Base-by-base conservation (phyloP, 35 echinoderm and acorn worm genomes). In the Ophioderma brevispina region DNA sequence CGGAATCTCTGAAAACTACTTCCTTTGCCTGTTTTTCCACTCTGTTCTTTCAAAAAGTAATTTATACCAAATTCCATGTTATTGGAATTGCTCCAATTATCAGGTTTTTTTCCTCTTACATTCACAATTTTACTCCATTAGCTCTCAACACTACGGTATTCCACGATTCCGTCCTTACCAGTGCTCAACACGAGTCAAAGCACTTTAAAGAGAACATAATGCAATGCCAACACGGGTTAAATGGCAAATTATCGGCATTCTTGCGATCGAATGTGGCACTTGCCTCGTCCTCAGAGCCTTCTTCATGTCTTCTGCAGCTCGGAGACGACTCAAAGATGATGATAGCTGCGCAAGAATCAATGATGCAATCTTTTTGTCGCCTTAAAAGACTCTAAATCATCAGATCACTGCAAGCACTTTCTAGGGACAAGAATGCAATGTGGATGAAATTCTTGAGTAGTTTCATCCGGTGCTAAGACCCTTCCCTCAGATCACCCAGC, bases 161-260 rank as follows among this genome's bases (percentile, higher is more conserved):
- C 59, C 59, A 70, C n/a, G 10, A 70, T 70, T 70, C 23, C 59
- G n/a, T 70, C 59, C 59, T 25, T 25, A 30, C 6, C 28, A 70
- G 59, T 15, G n/a, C 59, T 30, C 59, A 6, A 25, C 59, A 70
- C 41, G 41, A 70, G 59, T 70, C 59, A 70, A 25, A 30, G 59
- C 59, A 70, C 59, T 70, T 70, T 70, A 70, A 70, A 70, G 59
- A 30, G 59, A 70, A 30, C 59, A 70, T 70, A 70, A 70, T 70
- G 59, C 17, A 70, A 46, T 15, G 59, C 59, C 28, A 70, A 70
- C 59, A 70, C 23, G 28, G 59, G 59, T 70, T 70, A 70, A 70
- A 70, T 70, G 59, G 59, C 59, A 70, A 70, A 70, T 70, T 70
- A 70, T 70, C 28, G 59, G 59, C 59, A 70, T 70, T 30, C 28